Base-by-base conservation (phyloP, 2,888 invertebrate species). In the Cataglyphis altisquamis region DNA sequence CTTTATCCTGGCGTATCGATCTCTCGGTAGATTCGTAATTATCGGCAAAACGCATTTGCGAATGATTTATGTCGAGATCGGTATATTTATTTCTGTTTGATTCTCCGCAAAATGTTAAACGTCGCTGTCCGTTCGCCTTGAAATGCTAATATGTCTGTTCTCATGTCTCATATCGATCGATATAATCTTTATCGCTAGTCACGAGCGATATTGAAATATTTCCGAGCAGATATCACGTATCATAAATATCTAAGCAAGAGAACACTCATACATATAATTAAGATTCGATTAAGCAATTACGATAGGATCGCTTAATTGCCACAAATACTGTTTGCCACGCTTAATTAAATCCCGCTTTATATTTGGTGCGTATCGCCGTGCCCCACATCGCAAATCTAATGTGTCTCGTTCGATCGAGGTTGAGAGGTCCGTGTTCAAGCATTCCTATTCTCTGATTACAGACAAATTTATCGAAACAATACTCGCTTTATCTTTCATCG, bases 201-300 rank as follows among this genome's bases (percentile, higher is more conserved):
- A 86, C 85, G 67, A 72, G 74, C 78, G 80, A 82, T 89, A 89
- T 89, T 89, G 84, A 88, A 89, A 85, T 89, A 89, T 87, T 80
- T 83, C 62, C 55, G 63, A 73, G 78, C 73, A 88, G 84, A 74
- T 88, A 86, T 84, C 83, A 85, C 86, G 63, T 84, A 90, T 89
- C 86, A 41, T n/a, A 80, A 84, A 36, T 74, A 87, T 86, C 85
- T 36, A 36, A 70, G 77, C 87, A 62, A 25, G 78, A 90, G 84
- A 86, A 84, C 83, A 84, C 83, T 86, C 84, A 84, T 86, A 86
- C 78, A 73, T 87, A 84, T 86, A 89, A 89, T 89, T 90, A 88
- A 87, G 83, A 72, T 70, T 82, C 89, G 86, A 89, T 89, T 89
- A 88, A 89, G 89, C 89, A 89, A 89, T 89, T 90, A 88, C 87